A percentile compares a stretch with the other conserved stretches of the same genome.
phyloP scores from a whole-genome alignment of 2,113 vertebrate genomes.

The Piprites chloris region DNA sequence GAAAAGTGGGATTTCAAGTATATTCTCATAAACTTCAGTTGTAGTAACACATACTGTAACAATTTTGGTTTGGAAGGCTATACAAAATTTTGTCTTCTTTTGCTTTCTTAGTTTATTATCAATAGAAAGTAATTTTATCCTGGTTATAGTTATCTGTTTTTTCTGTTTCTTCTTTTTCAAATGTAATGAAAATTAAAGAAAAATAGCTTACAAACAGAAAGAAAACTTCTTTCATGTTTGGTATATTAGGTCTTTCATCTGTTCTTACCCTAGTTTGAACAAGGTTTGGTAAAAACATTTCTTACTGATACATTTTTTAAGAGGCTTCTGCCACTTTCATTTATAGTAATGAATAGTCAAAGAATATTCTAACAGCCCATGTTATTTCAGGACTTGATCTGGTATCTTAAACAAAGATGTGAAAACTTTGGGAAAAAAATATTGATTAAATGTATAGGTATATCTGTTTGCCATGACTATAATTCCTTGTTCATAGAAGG shows the following conservation, averaged over 20 bases:
- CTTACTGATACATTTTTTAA: neutral
- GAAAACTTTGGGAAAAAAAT: neutral
- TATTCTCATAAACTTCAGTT: neutral
- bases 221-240: neutral
- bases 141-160: neutral
- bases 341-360: neutral
- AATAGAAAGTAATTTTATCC: neutral
- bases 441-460: neutral
- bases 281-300: neutral
- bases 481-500: neutral
- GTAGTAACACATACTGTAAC: neutral
- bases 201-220: neutral
- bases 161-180: neutral
- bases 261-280: neutral
- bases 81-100: neutral
- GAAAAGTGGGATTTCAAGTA: neutral
- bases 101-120: neutral
- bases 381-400: neutral
- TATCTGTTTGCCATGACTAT: neutral
- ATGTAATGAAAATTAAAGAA: neutral
- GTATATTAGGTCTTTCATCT: neutral
- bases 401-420: neutral
- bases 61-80: neutral
- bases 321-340: neutral
- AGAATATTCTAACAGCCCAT: neutral